Evolutionary conservation across 2,797 vertebrate genomes (phyloP), one percentile per base, ranked within the genome.

Genomic region (Vultur gryphus): DNA sequence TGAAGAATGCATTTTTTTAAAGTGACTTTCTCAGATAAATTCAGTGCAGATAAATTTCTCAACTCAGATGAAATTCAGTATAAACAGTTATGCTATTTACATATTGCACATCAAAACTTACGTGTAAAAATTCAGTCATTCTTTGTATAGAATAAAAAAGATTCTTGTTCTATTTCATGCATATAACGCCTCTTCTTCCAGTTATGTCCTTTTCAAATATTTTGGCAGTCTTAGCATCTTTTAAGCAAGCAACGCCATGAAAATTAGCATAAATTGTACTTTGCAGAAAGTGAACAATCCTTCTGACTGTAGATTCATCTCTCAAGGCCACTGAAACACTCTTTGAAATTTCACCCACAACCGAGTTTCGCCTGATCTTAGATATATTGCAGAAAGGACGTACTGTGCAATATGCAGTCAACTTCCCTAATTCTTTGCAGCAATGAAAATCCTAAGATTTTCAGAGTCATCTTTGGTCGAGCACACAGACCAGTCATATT

Each of bases 111-210:
- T 84, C 57, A 54, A 77, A 93, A 96, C 80, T 83, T 54, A 44
- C 78, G 61, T 95, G 92, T 94, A 96, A 93, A 95, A 93, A 89
- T 67, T 61, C 65, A 91, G 77, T 73, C 48, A 35, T 92, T 94
- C 90, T 96, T 97, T 97, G 93, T 95, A 94, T 57, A 94, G 88
- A 96, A 96, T 95, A 96, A 97, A 96, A 69, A 93, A 84, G 46
- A 69, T 94, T 91, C 92, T 96, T 95, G 93, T 97, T 93, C 93
- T 94, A 89, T 77, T 94, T 89, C 69, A 66, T 55, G 88, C 76
- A 84, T 84, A 48, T 62, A 92, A 93, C 0, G 80, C 90, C 89
- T 97, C 93, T 95, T 90, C 83, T 96, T 95, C 87, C 81, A 82
- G 13, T 92, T 92, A 72, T 89, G 78, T 92, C 77, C 78, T 85